Percentiles rank a stretch among this genome's conserved stretches.
These are phyloP conservation scores for Parnassius apollo DNA, from an alignment of 2,888 invertebrate species.

Conservation along the genomic window DNA sequence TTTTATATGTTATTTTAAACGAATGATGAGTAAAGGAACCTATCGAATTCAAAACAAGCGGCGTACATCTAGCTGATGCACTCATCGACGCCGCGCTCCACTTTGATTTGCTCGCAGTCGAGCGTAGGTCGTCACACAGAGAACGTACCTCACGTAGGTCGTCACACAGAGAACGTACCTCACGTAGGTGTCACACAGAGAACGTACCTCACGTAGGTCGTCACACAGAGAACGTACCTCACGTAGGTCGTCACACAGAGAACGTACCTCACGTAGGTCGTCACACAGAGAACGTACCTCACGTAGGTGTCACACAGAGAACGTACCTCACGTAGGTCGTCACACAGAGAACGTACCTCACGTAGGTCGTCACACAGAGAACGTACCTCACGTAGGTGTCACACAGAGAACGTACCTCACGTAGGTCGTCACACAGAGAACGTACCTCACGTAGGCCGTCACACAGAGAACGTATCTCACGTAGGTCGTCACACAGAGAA, in stretches of 20 bases:
- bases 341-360: conserved; percentile 52
- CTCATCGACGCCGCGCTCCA: conserved; percentile 33
- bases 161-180: no score
- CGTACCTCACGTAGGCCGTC: conserved; percentile 65
- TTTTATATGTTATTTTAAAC: no score
- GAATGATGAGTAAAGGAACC: background rate
- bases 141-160: no score
- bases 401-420: conserved; percentile 43
- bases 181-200: conserved; percentile 29
- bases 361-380: conserved; percentile 66
- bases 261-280: conserved; percentile 57
- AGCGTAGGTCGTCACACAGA: conserved; percentile 70
- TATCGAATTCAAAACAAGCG: background rate
- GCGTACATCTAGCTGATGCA: conserved; percentile 37
- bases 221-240: conserved; percentile 51
- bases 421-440: conserved; percentile 66
- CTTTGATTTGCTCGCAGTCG: conserved; percentile 46
- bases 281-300: conserved; percentile 51
- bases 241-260: conserved; percentile 68
- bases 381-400: conserved; percentile 63
- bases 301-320: conserved; percentile 66
- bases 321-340: conserved; percentile 57
- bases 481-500: conserved; percentile 66
- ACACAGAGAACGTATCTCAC: conserved; percentile 43
- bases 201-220: conserved; percentile 57